phyloP scores from a whole-genome alignment of 2,113 vertebrate species.

The Hippolais icterina region DNA sequence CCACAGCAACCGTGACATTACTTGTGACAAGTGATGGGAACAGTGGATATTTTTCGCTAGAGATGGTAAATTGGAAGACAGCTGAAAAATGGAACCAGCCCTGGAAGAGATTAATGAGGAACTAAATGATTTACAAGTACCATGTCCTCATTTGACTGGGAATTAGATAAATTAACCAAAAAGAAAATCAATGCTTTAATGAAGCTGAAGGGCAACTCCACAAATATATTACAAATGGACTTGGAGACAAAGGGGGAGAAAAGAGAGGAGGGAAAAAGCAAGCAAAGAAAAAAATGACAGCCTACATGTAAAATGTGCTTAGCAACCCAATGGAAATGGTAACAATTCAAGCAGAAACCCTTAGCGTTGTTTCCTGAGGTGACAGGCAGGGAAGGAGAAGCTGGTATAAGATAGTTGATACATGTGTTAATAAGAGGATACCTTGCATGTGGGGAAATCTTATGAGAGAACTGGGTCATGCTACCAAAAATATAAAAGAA shows the following conservation, averaged over 20 bases:
- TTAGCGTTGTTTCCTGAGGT: neutral
- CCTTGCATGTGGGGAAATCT: neutral
- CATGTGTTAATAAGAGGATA: neutral
- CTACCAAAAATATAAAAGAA: neutral
- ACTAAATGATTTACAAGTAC: conserved; percentile 53
- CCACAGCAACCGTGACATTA: conserved; percentile 45
- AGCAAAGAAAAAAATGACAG: neutral
- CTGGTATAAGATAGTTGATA: neutral
- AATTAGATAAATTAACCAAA: conserved; percentile 60
- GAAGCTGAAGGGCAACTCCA: conserved; percentile 20
- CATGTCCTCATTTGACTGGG: conserved; percentile 52
- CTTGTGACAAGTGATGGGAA: conserved; percentile 52
- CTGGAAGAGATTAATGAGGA: conserved; percentile 63
- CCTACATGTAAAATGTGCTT: neutral
- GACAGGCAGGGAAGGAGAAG: neutral
- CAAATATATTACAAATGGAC: conserved; percentile 23
- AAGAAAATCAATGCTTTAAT: conserved; percentile 26
- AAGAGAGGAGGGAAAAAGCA: neutral
- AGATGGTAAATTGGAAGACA: conserved; percentile 40
- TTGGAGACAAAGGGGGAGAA: neutral
- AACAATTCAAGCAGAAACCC: neutral
- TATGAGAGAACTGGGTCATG: neutral
- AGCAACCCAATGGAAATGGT: neutral
- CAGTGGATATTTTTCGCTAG: neutral
- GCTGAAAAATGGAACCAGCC: conserved; percentile 13